Evolutionary conservation across 2,888 invertebrate species (phyloP).

Genomic region (Protonemura montana): DNA sequence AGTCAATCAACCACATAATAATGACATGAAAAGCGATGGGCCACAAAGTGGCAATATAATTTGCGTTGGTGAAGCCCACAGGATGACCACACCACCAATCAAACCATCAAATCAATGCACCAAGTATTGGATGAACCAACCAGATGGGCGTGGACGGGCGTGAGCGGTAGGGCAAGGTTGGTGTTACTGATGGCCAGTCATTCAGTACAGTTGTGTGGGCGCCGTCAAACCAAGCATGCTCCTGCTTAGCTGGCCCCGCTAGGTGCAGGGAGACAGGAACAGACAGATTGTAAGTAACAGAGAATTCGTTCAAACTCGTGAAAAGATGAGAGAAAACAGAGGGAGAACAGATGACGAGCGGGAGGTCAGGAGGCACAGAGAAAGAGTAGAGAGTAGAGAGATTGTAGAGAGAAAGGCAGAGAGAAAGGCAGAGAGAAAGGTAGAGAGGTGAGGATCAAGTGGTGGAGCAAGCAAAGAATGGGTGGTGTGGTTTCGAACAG

Average conservation of each 20-base stretch:
- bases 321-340: neutral
- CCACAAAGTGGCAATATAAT: constrained; percentile 46
- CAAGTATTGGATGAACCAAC: constrained; percentile 10
- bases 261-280: constrained; percentile 18
- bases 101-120: constrained; percentile 13
- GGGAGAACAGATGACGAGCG: constrained; percentile 13
- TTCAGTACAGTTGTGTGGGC: constrained; percentile 18
- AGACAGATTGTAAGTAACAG: neutral
- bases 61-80: constrained; percentile 51
- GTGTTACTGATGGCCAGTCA: neutral
- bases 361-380: constrained; percentile 8
- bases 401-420: neutral
- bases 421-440: constrained; percentile 17
- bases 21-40: constrained; percentile 48
- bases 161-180: constrained; percentile 16
- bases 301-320: neutral
- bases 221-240: constrained; percentile 23
- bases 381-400: neutral
- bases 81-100: constrained; percentile 44
- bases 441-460: constrained; percentile 16
- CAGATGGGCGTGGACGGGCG: neutral
- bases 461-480: neutral
- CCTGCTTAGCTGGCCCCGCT: constrained; percentile 24
- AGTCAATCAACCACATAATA: constrained; percentile 13
- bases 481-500: neutral